A percentile compares a stretch with the other conserved stretches of the same genome.
Evolutionary conservation across 2,888 invertebrate species (phyloP).

Genomic region (Ichneumoninae sp.): DNA sequence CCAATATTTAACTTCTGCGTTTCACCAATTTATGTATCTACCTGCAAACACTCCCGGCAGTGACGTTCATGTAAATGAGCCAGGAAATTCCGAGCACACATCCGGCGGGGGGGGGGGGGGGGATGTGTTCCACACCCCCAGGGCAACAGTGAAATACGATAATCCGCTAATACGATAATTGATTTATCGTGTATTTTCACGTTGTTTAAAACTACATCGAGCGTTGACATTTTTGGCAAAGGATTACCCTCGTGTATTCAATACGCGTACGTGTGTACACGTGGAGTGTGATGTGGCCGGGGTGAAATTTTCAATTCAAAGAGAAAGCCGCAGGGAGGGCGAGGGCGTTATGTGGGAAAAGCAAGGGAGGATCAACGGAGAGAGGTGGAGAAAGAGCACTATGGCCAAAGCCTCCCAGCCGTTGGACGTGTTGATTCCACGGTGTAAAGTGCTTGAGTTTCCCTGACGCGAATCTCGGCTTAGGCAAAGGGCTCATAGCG

Average conservation of each 20-base stretch:
- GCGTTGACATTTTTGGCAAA: constrained; percentile 9
- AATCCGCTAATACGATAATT: constrained; percentile 82
- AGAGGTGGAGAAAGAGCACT: constrained; percentile 5
- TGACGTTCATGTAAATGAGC: constrained; percentile 74
- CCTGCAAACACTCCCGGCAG: constrained; percentile 72
- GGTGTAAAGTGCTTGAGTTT: constrained; percentile 40
- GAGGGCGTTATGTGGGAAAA: constrained; percentile 1
- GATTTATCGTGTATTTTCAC: constrained; percentile 80
- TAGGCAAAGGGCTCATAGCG: constrained; percentile 55
- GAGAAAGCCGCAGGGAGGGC: not conserved
- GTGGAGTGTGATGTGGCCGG: not conserved
- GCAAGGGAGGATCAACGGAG: not conserved
- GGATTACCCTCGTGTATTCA: constrained; percentile 48
- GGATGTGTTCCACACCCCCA: not conserved
- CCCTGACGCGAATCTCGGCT: constrained; percentile 50
- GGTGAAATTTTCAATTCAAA: constrained; percentile 21
- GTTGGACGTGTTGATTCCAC: constrained; percentile 12
- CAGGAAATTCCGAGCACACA: constrained; percentile 50
- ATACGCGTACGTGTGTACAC: not conserved
- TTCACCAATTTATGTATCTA: constrained; percentile 72
- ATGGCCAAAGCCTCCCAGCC: constrained; percentile 21
- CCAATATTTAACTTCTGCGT: constrained; percentile 71
- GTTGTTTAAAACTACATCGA: constrained; percentile 65
- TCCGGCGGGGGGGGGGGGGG: not conserved
- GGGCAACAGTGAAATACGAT: constrained; percentile 65